Percentiles rank a stretch among this genome's conserved stretches.
These are phyloP conservation scores for Rhinichthys klamathensis DNA, from an alignment of 2,113 vertebrate genomes.

Conservation along the genomic window DNA sequence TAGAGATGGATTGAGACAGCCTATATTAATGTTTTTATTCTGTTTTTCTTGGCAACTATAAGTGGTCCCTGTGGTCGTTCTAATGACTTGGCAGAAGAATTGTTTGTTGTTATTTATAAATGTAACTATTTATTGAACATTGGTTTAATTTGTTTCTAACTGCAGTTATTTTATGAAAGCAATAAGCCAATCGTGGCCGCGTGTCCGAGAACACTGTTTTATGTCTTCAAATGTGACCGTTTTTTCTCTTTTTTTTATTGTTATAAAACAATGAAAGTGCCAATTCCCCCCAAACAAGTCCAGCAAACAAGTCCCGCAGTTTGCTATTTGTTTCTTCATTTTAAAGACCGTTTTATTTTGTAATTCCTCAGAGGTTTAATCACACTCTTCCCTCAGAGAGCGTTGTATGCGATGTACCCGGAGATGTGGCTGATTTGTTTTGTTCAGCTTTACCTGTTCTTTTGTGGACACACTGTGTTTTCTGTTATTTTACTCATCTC, in stretches of 20 bases:
- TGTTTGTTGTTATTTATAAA: neutral
- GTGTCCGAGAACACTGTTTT: neutral
- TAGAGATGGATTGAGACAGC: neutral
- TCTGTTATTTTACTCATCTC: neutral
- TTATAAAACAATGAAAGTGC: too few species aligned
- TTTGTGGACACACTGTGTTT: neutral
- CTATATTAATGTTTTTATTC: neutral
- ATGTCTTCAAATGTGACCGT: neutral
- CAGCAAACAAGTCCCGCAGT: neutral
- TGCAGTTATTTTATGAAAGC: neutral
- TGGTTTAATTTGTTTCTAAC: neutral
- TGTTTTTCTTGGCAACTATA: neutral
- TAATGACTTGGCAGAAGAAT: neutral
- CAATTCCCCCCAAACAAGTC: too few species aligned
- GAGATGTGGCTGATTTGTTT: slow-evolving; percentile 26
- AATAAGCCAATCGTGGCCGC: neutral
- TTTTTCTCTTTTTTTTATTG: too few species aligned
- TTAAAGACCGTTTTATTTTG: neutral
- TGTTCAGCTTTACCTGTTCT: slow-evolving; percentile 19
- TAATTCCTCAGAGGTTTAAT: slow-evolving; percentile 34
- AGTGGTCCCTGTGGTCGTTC: neutral
- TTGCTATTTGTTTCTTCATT: neutral
- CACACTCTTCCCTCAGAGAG: neutral
- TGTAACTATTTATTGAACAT: neutral
- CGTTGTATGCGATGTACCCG: neutral